Conservation (phyloP, 2,797 vertebrate species). For the Dromococcyx pavoninus region DNA sequence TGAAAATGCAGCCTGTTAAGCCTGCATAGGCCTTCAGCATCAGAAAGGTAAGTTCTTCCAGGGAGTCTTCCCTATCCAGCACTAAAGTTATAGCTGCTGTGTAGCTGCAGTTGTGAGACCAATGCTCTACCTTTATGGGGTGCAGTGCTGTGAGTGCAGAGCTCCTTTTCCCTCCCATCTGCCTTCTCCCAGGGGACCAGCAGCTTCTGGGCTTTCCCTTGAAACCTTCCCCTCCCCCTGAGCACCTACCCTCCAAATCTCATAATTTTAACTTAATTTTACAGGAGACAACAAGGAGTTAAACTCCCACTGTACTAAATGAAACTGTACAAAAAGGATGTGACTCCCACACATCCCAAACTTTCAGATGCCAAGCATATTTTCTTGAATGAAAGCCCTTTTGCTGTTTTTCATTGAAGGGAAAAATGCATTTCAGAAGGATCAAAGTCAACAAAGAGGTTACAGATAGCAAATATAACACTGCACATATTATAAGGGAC, state of each 20-base stretch:
- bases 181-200: not conserved
- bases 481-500: conserved; percentile 74
- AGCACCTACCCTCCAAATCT: not conserved
- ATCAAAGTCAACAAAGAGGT: conserved; percentile 78
- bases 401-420: conserved; percentile 70
- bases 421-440: conserved; percentile 73
- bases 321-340: conserved; percentile 65
- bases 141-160: too few relatives aligned
- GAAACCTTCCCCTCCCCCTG: not conserved
- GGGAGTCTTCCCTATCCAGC: not conserved
- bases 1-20: not conserved
- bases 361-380: conserved; percentile 77
- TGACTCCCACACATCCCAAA: conserved; percentile 77
- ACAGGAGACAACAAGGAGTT: conserved; percentile 59
- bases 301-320: conserved; percentile 65
- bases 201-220: not conserved
- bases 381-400: conserved; percentile 79
- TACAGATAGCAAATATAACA: conserved; percentile 75
- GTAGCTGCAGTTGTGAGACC: not conserved
- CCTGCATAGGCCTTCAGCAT: not conserved
- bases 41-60: not conserved
- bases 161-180: too few relatives aligned
- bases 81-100: not conserved
- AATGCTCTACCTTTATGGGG: not conserved
- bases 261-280: not conserved